phyloP scores from a whole-genome alignment of 2,113 vertebrate species.

The Sitta europaea region DNA sequence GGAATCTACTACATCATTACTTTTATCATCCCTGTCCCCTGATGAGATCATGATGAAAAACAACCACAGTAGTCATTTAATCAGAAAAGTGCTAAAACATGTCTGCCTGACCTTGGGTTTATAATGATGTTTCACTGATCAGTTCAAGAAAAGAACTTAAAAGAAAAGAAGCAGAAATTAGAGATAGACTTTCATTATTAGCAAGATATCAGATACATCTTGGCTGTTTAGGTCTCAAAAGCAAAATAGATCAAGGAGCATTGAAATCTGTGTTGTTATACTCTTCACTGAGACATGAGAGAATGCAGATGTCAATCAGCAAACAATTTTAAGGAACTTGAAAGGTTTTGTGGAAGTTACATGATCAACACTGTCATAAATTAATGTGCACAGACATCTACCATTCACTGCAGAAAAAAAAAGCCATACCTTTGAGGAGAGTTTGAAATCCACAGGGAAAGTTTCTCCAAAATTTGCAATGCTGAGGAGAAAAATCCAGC shows the following conservation, averaged over 20 bases:
- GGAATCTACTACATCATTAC: not conserved
- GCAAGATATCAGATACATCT: not conserved
- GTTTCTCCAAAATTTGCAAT: not conserved
- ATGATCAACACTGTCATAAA: not conserved
- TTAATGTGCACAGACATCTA: not conserved
- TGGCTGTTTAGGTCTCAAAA: not conserved
- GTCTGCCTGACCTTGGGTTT: not conserved
- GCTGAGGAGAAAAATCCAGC: not conserved
- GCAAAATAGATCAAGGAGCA: not conserved
- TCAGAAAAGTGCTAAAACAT: not conserved
- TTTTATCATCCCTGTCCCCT: not conserved
- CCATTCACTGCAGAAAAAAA: not conserved
- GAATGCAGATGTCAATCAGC: not conserved
- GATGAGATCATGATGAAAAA: not conserved
- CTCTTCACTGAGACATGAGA: not conserved
- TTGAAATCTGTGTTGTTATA: not conserved
- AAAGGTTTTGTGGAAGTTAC: not conserved
- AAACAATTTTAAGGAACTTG: not conserved
- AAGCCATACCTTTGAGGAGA: not conserved
- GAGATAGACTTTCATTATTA: not conserved
- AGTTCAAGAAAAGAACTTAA: not conserved
- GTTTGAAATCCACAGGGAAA: not conserved
- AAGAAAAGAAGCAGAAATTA: not conserved
- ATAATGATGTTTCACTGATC: not conserved
- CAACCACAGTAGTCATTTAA: not conserved